Percentiles rank a stretch among this genome's conserved stretches.
phyloP scores from a whole-genome alignment of 2,113 vertebrate genomes.

The Neolamprologus ventralis region DNA sequence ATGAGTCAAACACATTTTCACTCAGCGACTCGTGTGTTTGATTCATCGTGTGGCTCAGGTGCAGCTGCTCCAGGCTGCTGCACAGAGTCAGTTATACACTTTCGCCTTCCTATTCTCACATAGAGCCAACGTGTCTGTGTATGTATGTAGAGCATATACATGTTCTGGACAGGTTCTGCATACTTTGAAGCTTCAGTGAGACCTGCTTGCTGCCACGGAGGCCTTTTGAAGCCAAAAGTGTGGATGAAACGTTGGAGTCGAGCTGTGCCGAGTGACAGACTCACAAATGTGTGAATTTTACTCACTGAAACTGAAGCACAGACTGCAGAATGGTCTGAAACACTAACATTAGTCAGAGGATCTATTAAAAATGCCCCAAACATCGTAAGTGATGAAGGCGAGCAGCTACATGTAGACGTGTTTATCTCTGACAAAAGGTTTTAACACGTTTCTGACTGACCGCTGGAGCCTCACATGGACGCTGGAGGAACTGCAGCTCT shows the following conservation, averaged over 20 bases:
- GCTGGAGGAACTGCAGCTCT: neutral
- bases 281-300: neutral
- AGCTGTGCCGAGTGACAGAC: neutral
- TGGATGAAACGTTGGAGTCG: neutral
- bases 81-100: accelerated
- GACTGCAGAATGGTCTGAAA: neutral
- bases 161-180: neutral
- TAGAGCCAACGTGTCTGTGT: accelerated
- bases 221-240: neutral
- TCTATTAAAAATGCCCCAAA: neutral
- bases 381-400: accelerated
- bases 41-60: neutral
- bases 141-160: accelerated
- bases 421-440: neutral
- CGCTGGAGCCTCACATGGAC: accelerated
- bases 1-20: neutral
- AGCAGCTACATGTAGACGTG: neutral
- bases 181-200: neutral
- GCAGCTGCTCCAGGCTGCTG: neutral
- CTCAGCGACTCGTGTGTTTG: neutral
- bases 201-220: neutral
- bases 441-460: neutral
- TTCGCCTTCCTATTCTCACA: neutral
- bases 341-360: accelerated
- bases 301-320: neutral